phyloP scores from a whole-genome alignment of 2,797 vertebrate species.

The Megaceryle alcyon region DNA sequence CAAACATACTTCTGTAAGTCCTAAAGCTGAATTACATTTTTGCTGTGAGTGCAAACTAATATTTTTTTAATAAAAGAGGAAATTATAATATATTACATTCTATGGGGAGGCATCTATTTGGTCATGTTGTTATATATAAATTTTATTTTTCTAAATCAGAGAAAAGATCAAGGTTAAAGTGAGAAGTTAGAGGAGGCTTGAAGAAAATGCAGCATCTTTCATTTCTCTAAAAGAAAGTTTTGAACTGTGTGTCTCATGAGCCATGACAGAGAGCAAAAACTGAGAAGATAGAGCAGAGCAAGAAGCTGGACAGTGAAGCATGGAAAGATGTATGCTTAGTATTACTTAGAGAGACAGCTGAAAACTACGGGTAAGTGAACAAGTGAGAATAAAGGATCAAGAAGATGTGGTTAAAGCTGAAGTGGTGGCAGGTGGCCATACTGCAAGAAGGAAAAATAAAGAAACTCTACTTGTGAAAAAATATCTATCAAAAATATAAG shows the following conservation, averaged over 20 bases:
- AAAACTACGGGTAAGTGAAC: slow-evolving; percentile 28
- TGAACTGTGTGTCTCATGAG: slow-evolving; percentile 14
- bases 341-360: slow-evolving; percentile 58
- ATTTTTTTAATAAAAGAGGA: slow-evolving; percentile 28
- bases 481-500: not conserved
- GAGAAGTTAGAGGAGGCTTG: not conserved
- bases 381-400: slow-evolving; percentile 29
- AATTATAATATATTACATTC: not conserved
- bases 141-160: not conserved
- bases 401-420: not conserved
- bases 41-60: not conserved
- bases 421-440: not conserved
- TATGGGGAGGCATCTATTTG: not conserved
- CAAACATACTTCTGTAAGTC: not conserved
- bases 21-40: not conserved
- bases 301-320: slow-evolving; percentile 55
- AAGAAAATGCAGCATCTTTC: slow-evolving; percentile 32
- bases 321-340: slow-evolving; percentile 61
- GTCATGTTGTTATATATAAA: not conserved
- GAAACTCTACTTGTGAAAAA: not conserved
- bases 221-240: slow-evolving; percentile 44
- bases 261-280: slow-evolving; percentile 43
- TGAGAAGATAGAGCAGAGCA: slow-evolving; percentile 10
- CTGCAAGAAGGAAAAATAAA: slow-evolving; percentile 24
- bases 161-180: slow-evolving; percentile 27